phyloP scores from a whole-genome alignment of 2,888 invertebrate genomes.

The Smittia sp. region DNA sequence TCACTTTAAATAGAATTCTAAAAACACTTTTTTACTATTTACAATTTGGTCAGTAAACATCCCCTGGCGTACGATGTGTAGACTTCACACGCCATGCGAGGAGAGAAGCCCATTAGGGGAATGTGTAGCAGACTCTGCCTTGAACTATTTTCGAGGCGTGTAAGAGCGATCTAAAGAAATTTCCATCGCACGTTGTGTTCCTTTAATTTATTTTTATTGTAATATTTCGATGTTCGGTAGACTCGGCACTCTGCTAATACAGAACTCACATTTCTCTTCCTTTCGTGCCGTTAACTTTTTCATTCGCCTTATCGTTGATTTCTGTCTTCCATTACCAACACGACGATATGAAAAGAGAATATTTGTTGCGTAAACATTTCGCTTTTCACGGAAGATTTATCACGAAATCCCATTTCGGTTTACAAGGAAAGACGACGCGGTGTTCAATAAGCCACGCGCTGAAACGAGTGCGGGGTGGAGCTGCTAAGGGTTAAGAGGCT shows the following conservation, averaged over 20 bases:
- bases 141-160: neutral
- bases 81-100: neutral
- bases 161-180: neutral
- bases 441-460: neutral
- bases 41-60: no score
- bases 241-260: no score
- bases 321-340: neutral
- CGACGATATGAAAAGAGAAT: neutral
- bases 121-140: neutral
- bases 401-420: neutral
- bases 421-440: neutral
- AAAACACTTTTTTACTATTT: no score
- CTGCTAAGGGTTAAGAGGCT: no score
- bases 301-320: neutral
- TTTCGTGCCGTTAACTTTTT: no score
- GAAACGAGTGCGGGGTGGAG: neutral
- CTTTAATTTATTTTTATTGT: slow-evolving; percentile 17
- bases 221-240: no score
- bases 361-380: slow-evolving; percentile 16
- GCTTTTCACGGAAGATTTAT: slow-evolving; percentile 5
- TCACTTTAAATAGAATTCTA: no score
- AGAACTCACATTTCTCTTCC: no score
- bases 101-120: neutral
- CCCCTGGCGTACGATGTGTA: no score
- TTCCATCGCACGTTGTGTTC: neutral